A percentile compares a stretch with the other conserved stretches of the same genome.
Conservation (phyloP, 2,113 vertebrate species). For the Calonectris borealis region DNA sequence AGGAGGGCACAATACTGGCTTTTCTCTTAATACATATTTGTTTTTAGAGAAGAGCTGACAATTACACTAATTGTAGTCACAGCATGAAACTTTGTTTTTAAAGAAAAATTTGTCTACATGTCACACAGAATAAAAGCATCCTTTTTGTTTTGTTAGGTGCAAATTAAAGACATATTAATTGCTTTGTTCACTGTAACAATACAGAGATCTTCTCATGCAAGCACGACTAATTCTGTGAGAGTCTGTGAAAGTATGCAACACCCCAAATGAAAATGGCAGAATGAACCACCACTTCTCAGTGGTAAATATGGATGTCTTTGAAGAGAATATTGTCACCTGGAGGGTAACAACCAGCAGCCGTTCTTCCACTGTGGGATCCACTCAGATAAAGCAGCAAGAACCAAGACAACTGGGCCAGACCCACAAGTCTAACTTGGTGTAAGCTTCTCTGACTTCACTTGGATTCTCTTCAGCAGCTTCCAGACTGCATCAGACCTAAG, state of each 20-base stretch:
- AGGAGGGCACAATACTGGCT: slow-evolving; percentile 83
- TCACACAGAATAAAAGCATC: slow-evolving; percentile 75
- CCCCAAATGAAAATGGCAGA: background rate
- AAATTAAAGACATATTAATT: slow-evolving; percentile 85
- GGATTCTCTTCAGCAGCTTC: background rate
- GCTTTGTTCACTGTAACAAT: slow-evolving; percentile 74
- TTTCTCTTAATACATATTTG: slow-evolving; percentile 93
- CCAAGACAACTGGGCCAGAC: background rate
- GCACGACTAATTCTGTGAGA: slow-evolving; percentile 37
- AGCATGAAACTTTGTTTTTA: slow-evolving; percentile 88
- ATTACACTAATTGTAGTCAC: slow-evolving; percentile 92
- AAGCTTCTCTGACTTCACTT: background rate
- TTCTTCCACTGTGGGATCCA: background rate
- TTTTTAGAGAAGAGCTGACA: slow-evolving; percentile 92
- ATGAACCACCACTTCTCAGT: background rate
- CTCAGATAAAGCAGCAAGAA: background rate
- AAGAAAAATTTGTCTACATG: slow-evolving; percentile 77
- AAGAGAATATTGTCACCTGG: background rate
- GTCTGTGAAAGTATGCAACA: background rate
- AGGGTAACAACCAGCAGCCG: background rate
- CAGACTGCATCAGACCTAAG: background rate
- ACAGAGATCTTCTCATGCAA: slow-evolving; percentile 43
- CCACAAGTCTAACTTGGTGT: background rate
- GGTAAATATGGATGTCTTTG: background rate
- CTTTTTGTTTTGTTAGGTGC: slow-evolving; percentile 77